phyloP scores from a whole-genome alignment of 2,888 invertebrate genomes.

The Colostygia pectinataria region DNA sequence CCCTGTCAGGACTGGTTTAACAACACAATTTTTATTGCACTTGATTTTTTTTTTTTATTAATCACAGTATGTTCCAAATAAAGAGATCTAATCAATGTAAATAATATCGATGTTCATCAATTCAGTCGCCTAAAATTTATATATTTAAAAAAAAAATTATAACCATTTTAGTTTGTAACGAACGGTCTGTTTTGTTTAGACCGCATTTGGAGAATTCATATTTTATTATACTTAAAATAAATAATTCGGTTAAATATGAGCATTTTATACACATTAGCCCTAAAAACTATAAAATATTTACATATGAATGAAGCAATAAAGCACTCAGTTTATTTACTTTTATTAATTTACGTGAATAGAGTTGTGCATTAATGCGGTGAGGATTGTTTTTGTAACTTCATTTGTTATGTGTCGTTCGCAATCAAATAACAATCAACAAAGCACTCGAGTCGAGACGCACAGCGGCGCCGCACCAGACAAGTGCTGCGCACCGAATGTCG shows the following conservation, averaged over 20 bases:
- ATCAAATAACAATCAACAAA: neutral
- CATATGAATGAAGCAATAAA: conserved; percentile 30
- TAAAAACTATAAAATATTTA: conserved; percentile 50
- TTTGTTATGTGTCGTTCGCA: conserved; percentile 52
- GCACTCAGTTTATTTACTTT: conserved; percentile 4
- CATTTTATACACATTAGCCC: conserved; percentile 50
- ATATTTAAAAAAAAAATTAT: neutral
- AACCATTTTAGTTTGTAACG: conserved; percentile 6
- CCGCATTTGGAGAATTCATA: neutral
- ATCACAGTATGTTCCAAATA: conserved; percentile 68
- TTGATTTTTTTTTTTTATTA: conserved; percentile 52
- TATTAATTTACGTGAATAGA: neutral
- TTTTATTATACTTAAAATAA: conserved; percentile 32
- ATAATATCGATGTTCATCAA: conserved; percentile 23
- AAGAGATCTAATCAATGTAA: conserved; percentile 58
- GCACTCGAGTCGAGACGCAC: conserved; percentile 23
- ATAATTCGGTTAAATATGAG: conserved; percentile 38
- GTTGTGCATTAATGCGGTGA: conserved; percentile 3
- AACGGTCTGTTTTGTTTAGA: neutral
- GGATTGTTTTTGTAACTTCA: conserved; percentile 35
- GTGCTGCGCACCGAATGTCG: neutral
- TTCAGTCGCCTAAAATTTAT: conserved; percentile 8
- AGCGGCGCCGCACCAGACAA: neutral
- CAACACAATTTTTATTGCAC: conserved; percentile 62
- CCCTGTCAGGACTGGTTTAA: conserved; percentile 45